Percentiles rank a stretch among this genome's conserved stretches.
Conservation (phyloP, 2,888 invertebrate genomes). For the Sminthurinus aureus region DNA sequence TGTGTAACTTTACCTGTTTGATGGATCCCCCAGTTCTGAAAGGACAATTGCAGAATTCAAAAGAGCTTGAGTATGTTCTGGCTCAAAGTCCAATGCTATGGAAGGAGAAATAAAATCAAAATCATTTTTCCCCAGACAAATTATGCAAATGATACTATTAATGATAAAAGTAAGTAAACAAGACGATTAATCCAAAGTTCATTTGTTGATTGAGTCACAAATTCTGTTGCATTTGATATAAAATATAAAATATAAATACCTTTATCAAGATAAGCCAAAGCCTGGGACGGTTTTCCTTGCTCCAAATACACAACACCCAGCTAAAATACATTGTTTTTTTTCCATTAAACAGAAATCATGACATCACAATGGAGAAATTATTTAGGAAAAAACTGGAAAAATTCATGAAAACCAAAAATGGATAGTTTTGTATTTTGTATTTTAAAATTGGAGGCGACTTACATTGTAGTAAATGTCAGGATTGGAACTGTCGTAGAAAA, state of each 20-base stretch:
- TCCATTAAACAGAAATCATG: not conserved
- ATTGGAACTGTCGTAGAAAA: conserved; percentile 91
- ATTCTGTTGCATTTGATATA: too few relatives aligned
- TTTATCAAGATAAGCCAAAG: conserved; percentile 89
- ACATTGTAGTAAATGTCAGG: conserved; percentile 95
- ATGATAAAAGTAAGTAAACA: too few relatives aligned
- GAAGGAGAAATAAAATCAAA: too few relatives aligned
- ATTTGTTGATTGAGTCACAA: too few relatives aligned
- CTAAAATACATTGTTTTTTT: conserved; percentile 68
- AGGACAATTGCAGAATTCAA: conserved; percentile 90
- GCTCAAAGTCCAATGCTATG: conserved; percentile 84
- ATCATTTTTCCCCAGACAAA: too few relatives aligned
- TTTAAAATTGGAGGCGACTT: conserved; percentile 69
- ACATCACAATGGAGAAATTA: not conserved
- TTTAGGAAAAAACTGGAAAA: conserved; percentile 1
- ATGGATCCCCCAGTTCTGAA: not conserved
- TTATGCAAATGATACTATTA: too few relatives aligned
- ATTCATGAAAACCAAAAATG: not conserved
- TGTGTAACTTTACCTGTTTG: not conserved
- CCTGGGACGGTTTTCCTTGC: conserved; percentile 89
- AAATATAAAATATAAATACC: too few relatives aligned
- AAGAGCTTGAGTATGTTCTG: conserved; percentile 93
- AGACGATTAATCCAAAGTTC: too few relatives aligned
- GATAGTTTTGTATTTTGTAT: too few relatives aligned
- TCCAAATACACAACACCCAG: conserved; percentile 93